These are phyloP conservation scores for Acronicta aceris DNA, from an alignment of 2,888 invertebrate species.

Conservation along the genomic window DNA sequence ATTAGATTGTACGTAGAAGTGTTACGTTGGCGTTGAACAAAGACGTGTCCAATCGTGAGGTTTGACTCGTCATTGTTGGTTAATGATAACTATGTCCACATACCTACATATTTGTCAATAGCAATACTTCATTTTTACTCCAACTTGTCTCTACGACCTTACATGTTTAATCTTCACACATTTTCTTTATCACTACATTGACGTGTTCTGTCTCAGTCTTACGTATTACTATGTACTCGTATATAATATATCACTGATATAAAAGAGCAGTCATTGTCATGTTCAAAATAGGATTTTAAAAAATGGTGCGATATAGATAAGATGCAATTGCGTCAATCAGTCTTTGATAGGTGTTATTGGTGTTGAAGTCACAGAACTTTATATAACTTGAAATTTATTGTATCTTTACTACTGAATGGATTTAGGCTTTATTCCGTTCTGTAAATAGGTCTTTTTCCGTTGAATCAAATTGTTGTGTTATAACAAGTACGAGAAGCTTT, in stretches of 20 bases:
- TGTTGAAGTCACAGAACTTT: slow-evolving; percentile 49
- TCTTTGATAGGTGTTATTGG: slow-evolving; percentile 10
- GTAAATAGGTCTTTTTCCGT: background rate
- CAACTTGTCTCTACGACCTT: slow-evolving; percentile 34
- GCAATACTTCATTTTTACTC: slow-evolving; percentile 28
- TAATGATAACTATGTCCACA: slow-evolving; percentile 7
- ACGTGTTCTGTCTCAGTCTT: slow-evolving; percentile 33
- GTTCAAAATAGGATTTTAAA: slow-evolving; percentile 39
- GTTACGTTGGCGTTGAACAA: slow-evolving; percentile 2
- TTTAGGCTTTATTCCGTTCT: background rate
- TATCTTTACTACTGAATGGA: slow-evolving; percentile 16
- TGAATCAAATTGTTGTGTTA: background rate
- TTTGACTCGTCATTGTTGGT: slow-evolving; percentile 19
- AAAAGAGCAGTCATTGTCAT: slow-evolving; percentile 44
- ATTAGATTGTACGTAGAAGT: background rate
- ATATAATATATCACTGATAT: slow-evolving; percentile 45
- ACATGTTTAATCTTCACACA: slow-evolving; percentile 38
- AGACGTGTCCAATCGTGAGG: slow-evolving; percentile 16
- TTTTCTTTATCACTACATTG: slow-evolving; percentile 40
- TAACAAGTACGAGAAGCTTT: too few species aligned
- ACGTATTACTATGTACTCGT: slow-evolving; percentile 36
- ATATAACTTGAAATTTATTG: slow-evolving; percentile 36
- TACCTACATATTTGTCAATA: slow-evolving; percentile 13
- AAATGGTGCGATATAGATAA: slow-evolving; percentile 42
- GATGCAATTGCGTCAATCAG: slow-evolving; percentile 54